Conservation (phyloP, 2,888 invertebrate species). For the Apotomis capreana region DNA sequence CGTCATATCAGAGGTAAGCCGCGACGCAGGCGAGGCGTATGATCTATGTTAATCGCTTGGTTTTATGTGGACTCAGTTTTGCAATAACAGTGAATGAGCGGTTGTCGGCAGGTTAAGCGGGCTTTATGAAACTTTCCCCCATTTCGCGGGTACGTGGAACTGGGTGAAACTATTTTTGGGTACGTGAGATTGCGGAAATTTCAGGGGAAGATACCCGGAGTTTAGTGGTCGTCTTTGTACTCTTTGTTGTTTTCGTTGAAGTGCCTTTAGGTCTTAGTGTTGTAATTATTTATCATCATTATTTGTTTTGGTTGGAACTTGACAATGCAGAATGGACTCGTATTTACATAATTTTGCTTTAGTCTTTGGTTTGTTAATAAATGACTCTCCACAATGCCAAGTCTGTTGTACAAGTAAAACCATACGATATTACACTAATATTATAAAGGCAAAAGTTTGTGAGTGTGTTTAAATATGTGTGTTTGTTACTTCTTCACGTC, state of each 20-base stretch:
- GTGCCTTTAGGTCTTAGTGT: not conserved
- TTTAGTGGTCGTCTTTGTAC: constrained; percentile 36
- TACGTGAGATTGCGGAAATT: constrained; percentile 31
- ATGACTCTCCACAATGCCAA: no score
- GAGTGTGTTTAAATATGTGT: no score
- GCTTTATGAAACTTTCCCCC: constrained; percentile 57
- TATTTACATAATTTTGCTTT: no score
- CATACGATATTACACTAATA: no score
- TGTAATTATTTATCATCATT: not conserved
- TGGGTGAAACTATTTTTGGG: constrained; percentile 40
- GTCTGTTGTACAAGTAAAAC: no score
- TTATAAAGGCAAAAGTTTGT: no score
- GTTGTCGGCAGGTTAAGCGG: constrained; percentile 56
- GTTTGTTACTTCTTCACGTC: no score
- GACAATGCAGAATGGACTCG: no score
- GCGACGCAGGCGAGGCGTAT: constrained; percentile 45
- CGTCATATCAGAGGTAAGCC: constrained; percentile 67
- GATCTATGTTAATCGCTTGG: constrained; percentile 68
- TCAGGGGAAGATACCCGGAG: constrained; percentile 19
- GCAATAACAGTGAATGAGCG: constrained; percentile 64
- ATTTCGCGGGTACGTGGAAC: constrained; percentile 25
- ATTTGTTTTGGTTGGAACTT: no score
- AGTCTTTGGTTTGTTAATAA: no score
- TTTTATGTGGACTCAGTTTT: constrained; percentile 64
- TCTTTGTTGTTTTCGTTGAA: constrained; percentile 35